Evolutionary conservation across 2,888 invertebrate species (phyloP).

Genomic region (Stomorhina lunata): DNA sequence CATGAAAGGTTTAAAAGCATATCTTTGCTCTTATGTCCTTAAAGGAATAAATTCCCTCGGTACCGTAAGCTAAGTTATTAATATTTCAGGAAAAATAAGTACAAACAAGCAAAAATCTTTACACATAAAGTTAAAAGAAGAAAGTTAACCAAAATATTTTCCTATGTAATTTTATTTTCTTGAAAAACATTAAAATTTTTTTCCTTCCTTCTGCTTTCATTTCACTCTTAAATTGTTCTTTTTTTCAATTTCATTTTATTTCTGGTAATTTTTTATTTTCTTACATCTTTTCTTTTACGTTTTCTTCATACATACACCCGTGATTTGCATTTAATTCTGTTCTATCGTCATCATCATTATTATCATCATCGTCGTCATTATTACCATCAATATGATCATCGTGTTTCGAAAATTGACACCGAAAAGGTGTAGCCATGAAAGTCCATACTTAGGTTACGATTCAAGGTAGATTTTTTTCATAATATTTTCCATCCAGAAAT

Average conservation of each 20-base stretch:
- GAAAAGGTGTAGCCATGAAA: conserved; percentile 78
- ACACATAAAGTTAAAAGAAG: neutral
- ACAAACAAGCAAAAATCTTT: conserved; percentile 2
- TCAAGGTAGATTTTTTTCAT: conserved; percentile 76
- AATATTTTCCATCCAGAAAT: neutral
- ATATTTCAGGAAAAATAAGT: conserved; percentile 14
- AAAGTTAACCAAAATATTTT: conserved; percentile 42
- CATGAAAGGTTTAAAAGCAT: neutral
- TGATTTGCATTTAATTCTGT: conserved; percentile 58
- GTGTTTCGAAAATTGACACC: conserved; percentile 54
- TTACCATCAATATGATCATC: conserved; percentile 25
- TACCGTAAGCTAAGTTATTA: conserved; percentile 47
- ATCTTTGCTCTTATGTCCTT: neutral
- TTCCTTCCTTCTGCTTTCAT: conserved; percentile 30
- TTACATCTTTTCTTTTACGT: conserved; percentile 44
- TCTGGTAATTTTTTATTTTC: conserved; percentile 36
- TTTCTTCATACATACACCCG: conserved; percentile 36
- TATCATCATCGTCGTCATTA: neutral
- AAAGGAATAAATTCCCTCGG: conserved; percentile 30
- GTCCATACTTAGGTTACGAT: conserved; percentile 78
- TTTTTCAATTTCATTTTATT: conserved; percentile 46
- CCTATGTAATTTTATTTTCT: conserved; percentile 40
- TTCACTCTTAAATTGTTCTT: conserved; percentile 45
- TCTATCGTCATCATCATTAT: conserved; percentile 42
- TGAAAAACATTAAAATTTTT: conserved; percentile 39